Evolutionary conservation across 2,113 vertebrate genomes (phyloP), one percentile per base, ranked within the genome.

Genomic region (Zosterops lateralis): DNA sequence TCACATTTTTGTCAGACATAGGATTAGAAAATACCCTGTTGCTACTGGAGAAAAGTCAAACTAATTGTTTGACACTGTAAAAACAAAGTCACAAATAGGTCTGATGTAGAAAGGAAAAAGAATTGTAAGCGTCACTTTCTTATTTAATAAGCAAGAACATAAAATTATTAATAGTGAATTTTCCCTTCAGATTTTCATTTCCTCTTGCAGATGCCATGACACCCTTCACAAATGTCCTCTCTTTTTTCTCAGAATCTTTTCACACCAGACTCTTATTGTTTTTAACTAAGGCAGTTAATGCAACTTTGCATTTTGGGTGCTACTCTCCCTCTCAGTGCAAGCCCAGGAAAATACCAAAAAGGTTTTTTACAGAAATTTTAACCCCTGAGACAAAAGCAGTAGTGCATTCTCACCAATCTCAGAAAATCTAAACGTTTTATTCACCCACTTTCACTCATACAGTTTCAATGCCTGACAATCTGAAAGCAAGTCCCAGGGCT

Each of bases 341-440:
- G 31, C 4, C 12, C 31, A 68, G 14, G 14, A 60, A 64, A 81
- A 84, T 14, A n/a, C 12, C 21, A 50, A 24, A 18, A 13, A 71
- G n/a, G 0, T 2, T 45, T 44, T 36, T 6, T 38, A 45, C 0
- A 5, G 25, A 73, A 73, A 54, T 74, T 19, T 10, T 26, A 53
- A 83, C 2, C 6, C 44, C 24, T 0, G 0, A 73, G 22, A 73
- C 8, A 70, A 50, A 62, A 66, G 5, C 17, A 60, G 8, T 16
- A 54, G 17, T 51, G 9, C 6, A 24, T 34, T 25, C 19, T 60
- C 38, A 66, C 14, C 10, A 66, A 15, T 18, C 7, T 19, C 53
- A 24, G 56, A 34, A 89, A 77, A 80, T 21, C 19, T 28, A 29
- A 38, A 79, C 3, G 5, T 71, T 40, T 40, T 26, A 2, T 58